Base-by-base conservation (phyloP, 1,140 invertebrate genomes). In the Leptoteleia sp. region DNA sequence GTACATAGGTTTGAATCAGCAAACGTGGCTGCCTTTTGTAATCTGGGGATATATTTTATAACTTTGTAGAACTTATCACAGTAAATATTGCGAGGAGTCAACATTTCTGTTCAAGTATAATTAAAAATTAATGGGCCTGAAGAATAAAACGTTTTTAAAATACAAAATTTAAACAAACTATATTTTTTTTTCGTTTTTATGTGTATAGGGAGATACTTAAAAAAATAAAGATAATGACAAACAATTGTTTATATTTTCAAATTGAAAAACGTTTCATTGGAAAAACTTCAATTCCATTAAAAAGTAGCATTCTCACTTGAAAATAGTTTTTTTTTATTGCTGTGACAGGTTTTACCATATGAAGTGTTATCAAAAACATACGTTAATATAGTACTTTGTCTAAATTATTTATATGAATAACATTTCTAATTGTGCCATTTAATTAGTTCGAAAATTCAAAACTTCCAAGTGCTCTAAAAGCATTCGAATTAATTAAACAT, bases 291-390 rank as follows among this genome's bases (percentile, higher is more conserved):
- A 16, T 25, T 12, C 5, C 6, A 45, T 8, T 3, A 35, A 29
- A 57, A 1, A 17, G 9, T 17, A 15, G 45, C 47, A 47, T 38
- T 68, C 35, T 47, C 12, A 13, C 47, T 45, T 42, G 8, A 42
- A 33, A 33, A 42, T 43, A 35, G 16, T 43, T n/a, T 16, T 3
- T 22, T 54, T 45, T 31, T 4, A 4, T 25, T 42, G 33, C 48
- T 72, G 68, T 72, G 57, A 72, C 47, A 55, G 16, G 55, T 71
- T 71, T 71, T 59, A 68, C 64, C 9, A 22, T 31, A 62, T 52
- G n/a, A 54, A 71, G 54, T 52, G 42, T 48, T 59, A 42, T 59
- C 4, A 1, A 47, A 43, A 52, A 16, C 35, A 22, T 71, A 73
- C 33, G 40, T 62, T 72, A 54, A 47, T 62, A 17, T 61, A 54